Percentiles rank a stretch among this genome's conserved stretches.
These are phyloP conservation scores for Chrysogorgia sp. DNA, from an alignment of 92 coral and sea anemone genomes.

Conservation along the genomic window DNA sequence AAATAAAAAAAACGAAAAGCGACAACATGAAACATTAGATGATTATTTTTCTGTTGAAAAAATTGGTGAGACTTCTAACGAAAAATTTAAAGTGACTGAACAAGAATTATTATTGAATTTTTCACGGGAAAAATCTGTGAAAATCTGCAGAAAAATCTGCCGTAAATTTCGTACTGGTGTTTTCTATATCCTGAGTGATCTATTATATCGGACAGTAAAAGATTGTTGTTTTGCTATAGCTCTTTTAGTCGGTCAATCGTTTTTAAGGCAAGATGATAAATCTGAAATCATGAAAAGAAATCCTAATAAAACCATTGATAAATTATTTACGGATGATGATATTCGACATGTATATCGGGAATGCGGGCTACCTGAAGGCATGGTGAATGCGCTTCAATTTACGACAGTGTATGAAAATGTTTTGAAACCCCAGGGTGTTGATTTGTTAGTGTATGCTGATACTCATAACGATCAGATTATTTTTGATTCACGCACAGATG, in stretches of 20 bases:
- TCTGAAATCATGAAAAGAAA: background rate
- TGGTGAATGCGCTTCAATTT: conserved; percentile 6
- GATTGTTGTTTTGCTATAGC: conserved; percentile 1
- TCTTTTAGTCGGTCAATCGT: background rate
- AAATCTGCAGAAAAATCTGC: background rate
- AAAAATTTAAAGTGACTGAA: too few species aligned
- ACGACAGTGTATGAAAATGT: background rate
- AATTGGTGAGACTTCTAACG: too few species aligned
- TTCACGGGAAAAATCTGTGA: too few species aligned
- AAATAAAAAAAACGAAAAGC: too few species aligned
- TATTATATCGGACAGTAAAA: background rate
- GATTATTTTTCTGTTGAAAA: too few species aligned
- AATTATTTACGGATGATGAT: conserved; percentile 5
- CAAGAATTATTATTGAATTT: too few species aligned
- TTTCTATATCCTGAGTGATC: background rate
- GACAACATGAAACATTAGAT: too few species aligned
- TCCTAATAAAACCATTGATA: background rate
- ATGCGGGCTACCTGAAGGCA: conserved; percentile 5
- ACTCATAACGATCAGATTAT: conserved; percentile 1
- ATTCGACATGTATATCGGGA: conserved; percentile 4
- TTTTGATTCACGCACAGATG: conserved; percentile 29
- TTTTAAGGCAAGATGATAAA: conserved; percentile 16
- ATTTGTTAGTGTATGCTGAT: conserved; percentile 23
- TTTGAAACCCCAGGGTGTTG: conserved; percentile 15
- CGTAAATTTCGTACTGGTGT: background rate